Conservation (phyloP, 1,140 invertebrate species). For the Drosophila persimilis region DNA sequence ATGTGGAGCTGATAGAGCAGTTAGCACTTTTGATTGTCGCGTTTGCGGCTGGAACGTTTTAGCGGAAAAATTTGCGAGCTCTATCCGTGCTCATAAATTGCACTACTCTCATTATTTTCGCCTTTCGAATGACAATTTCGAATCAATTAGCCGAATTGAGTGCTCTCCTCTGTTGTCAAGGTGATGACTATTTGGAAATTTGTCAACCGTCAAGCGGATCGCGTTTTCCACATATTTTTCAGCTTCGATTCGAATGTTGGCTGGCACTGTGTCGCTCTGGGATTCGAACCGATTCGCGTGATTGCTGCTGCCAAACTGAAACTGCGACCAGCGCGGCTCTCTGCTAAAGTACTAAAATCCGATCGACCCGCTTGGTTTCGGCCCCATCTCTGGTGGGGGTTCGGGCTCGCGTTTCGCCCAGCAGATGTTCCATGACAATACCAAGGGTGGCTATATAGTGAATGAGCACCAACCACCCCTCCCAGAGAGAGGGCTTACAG, state of each 20-base stretch:
- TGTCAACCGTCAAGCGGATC: constrained; percentile 52
- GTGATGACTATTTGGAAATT: constrained; percentile 65
- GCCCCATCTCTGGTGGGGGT: constrained; percentile 27
- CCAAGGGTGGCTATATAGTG: not conserved
- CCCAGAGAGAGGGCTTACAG: too few species aligned
- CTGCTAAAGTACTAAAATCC: constrained; percentile 44
- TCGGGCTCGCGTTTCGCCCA: constrained; percentile 27
- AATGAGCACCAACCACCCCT: not conserved
- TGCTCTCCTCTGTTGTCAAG: constrained; percentile 40
- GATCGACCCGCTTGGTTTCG: constrained; percentile 56
- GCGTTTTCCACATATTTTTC: constrained; percentile 52
- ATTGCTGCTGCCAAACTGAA: constrained; percentile 69
- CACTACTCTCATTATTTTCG: constrained; percentile 59
- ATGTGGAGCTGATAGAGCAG: constrained; percentile 49
- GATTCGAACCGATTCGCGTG: constrained; percentile 50
- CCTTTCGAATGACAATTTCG: constrained; percentile 12
- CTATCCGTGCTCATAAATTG: constrained; percentile 61
- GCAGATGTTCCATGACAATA: not conserved
- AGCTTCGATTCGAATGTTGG: constrained; percentile 13
- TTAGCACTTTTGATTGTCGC: constrained; percentile 65
- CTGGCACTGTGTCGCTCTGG: not conserved
- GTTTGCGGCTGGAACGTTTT: constrained; percentile 42
- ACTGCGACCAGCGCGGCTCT: constrained; percentile 2
- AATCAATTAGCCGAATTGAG: constrained; percentile 57
- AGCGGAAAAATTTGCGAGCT: constrained; percentile 56